These are phyloP conservation scores for Hemicentrotus pulcherrimus DNA, from an alignment of 35 echinoderm and acorn worm species.

Conservation along the genomic window DNA sequence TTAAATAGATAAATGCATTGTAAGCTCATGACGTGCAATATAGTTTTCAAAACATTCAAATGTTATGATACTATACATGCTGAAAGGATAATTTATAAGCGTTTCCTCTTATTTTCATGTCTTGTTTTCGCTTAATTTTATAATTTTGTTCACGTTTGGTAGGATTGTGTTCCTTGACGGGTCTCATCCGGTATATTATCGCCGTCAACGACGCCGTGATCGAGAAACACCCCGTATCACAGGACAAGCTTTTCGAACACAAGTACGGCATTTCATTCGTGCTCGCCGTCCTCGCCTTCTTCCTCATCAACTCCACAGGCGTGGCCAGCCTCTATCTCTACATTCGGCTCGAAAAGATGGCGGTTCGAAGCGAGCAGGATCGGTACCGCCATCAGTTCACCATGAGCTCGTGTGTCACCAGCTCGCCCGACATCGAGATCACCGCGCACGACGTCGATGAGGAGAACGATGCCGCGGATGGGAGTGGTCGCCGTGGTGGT, in stretches of 20 bases:
- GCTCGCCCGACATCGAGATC: constrained; percentile 46
- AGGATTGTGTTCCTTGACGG: constrained; percentile 73
- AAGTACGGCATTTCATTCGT: constrained; percentile 68
- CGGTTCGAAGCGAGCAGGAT: constrained; percentile 67
- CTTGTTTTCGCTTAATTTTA: too few species aligned
- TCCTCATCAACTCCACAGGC: constrained; percentile 64
- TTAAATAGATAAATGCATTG: background rate
- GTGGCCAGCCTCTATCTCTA: constrained; percentile 75
- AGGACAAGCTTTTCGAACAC: constrained; percentile 55
- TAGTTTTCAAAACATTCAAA: too few species aligned
- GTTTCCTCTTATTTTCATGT: too few species aligned
- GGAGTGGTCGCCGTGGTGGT: background rate
- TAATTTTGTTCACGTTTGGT: background rate
- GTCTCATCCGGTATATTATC: constrained; percentile 73
- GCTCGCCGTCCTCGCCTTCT: constrained; percentile 64
- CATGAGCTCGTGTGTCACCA: constrained; percentile 30
- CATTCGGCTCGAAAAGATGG: constrained; percentile 73
- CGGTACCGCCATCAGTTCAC: constrained; percentile 64
- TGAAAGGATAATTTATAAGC: too few species aligned
- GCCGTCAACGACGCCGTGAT: constrained; percentile 74
- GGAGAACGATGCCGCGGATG: background rate
- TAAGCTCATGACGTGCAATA: background rate
- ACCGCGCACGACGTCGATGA: constrained; percentile 11
- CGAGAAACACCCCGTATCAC: constrained; percentile 69
- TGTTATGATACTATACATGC: too few species aligned